Base-by-base conservation (phyloP, 2,113 vertebrate genomes). In the Mastomys coucha region DNA sequence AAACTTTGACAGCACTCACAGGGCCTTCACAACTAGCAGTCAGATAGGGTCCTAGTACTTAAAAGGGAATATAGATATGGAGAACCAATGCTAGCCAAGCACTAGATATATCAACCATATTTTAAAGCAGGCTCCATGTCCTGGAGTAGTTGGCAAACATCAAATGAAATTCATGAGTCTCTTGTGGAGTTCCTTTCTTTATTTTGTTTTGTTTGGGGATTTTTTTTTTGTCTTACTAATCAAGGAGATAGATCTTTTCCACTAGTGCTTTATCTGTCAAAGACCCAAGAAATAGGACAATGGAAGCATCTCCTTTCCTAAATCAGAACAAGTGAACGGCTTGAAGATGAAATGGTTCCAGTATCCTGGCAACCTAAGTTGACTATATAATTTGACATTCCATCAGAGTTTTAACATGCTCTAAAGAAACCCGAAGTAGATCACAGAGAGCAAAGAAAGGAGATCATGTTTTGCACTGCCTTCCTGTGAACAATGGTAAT, bases 361-460 rank as follows among this genome's bases (percentile, higher is more conserved):
- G 20, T 76, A 45, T 1, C 19, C 22, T 45, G 11, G 39, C 9
- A 75, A 24, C 10, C 5, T 20, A 73, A 45, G 20, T 26, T 39
- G 10, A 8, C 39, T 73, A 39, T 14, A 63, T 65, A 7, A 42
- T 39, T 26, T 39, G 22, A 42, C 22, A 60, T 14, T 13, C 80
- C 6, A 4, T 60, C 80, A 84, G 36, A 84, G 12, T 1, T 60
- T 51, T n/a, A 84, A n/a, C 5, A 10, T n/a, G 12, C 20, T 82
- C 26, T 60, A 13, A 26, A 39, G 11, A 60, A 24, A 60, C 22
- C 28, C 56, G 26, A 42, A 42, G 13, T 60, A 42, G 13, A 60
- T 0, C 0, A 6, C 20, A 39, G 6, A 16, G 22, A 60, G 7
- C 17, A 84, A 60, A 13, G n/a, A 26, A 60, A 84, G 22, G 1